A percentile compares a stretch with the other conserved stretches of the same genome.
Conservation (phyloP, 53 echinoderm and acorn worm species). For the Temnopleurus reevesii region DNA sequence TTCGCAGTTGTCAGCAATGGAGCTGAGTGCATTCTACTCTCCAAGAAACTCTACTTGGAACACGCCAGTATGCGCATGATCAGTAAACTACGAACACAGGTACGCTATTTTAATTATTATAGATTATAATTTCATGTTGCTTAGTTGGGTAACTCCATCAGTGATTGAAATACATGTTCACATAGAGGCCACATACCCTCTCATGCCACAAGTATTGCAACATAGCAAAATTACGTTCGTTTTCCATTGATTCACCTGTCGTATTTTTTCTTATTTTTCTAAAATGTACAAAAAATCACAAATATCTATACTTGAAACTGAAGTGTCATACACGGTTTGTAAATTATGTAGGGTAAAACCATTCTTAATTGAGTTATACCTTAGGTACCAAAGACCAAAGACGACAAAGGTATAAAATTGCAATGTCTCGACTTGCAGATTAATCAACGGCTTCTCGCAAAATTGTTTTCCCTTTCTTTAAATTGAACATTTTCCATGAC, state of each 20-base stretch:
- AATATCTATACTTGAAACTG: too few relatives aligned
- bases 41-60: conserved; percentile 89
- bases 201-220: not conserved
- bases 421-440: too few relatives aligned
- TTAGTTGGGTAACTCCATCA: not conserved
- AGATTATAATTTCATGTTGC: not conserved
- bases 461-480: too few relatives aligned
- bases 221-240: not conserved
- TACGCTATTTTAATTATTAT: not conserved
- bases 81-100: conserved; percentile 73
- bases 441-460: too few relatives aligned
- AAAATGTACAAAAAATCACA: not conserved
- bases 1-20: conserved; percentile 89
- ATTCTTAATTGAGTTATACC: too few relatives aligned
- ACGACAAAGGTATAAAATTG: too few relatives aligned
- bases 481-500: too few relatives aligned
- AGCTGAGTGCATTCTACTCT: conserved; percentile 86
- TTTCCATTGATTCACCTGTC: not conserved
- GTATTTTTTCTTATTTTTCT: not conserved
- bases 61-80: conserved; percentile 73
- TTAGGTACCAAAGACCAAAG: too few relatives aligned
- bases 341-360: too few relatives aligned
- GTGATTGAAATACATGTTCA: not conserved
- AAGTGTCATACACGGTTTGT: too few relatives aligned
- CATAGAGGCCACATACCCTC: not conserved